These are phyloP conservation scores for Cromileptes altivelis DNA, from an alignment of 2,113 vertebrate species.

Conservation along the genomic window DNA sequence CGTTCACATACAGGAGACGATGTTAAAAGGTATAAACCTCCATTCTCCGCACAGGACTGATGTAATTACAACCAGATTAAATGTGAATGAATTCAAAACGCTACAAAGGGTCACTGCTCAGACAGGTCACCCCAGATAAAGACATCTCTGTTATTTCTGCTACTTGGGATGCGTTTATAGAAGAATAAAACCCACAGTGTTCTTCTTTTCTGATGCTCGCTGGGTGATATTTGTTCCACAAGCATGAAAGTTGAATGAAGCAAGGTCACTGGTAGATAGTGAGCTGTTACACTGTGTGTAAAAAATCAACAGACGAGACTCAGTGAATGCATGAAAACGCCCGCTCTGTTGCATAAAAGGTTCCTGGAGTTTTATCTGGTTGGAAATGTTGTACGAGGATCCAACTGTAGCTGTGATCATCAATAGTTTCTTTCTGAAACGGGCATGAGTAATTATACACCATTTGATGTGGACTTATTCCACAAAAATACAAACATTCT, in stretches of 20 bases:
- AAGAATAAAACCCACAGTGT: constrained; percentile 2
- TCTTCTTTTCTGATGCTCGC: constrained; percentile 13
- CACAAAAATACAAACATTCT: constrained; percentile 62
- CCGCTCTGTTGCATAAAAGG: constrained; percentile 35
- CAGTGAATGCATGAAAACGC: constrained; percentile 7
- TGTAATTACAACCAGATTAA: constrained; percentile 47
- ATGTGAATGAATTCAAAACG: constrained; percentile 22
- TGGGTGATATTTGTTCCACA: constrained; percentile 27
- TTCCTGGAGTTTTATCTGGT: constrained; percentile 56
- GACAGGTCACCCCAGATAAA: constrained; percentile 23
- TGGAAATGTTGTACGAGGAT: constrained; percentile 45
- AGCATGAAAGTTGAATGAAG: constrained; percentile 23
- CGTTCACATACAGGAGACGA: not conserved
- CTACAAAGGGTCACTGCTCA: constrained; percentile 36
- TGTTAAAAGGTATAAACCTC: not conserved
- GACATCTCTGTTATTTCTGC: constrained; percentile 14
- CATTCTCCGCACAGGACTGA: not conserved
- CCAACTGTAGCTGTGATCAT: constrained; percentile 46
- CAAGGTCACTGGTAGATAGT: constrained; percentile 32
- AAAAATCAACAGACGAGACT: constrained; percentile 31
- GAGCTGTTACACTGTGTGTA: constrained; percentile 6
- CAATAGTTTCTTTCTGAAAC: constrained; percentile 52
- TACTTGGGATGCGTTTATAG: not conserved
- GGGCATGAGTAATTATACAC: constrained; percentile 29
- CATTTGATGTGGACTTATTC: constrained; percentile 52